Conservation (phyloP, 2,113 vertebrate genomes). For the Ornithorhynchus anatinus region DNA sequence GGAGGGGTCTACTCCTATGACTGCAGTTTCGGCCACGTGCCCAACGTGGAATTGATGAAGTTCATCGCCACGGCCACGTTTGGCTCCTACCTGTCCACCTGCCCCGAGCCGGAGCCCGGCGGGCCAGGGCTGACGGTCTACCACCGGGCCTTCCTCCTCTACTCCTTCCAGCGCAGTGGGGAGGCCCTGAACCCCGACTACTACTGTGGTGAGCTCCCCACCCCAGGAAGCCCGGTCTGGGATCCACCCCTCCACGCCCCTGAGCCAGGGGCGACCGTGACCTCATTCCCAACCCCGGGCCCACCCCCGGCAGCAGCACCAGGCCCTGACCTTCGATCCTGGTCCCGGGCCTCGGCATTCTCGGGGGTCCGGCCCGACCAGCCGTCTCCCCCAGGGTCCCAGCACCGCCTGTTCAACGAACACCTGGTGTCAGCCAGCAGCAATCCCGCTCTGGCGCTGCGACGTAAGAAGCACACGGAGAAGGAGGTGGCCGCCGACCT, state of each 20-base stretch:
- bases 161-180: conserved; percentile 91
- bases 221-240: too few species aligned
- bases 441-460: conserved; percentile 90
- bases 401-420: conserved; percentile 95
- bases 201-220: conserved; percentile 82
- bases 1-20: conserved; percentile 95
- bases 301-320: too few species aligned
- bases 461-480: conserved; percentile 95
- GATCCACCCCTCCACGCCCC: too few species aligned
- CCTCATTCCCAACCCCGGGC: neutral
- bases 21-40: conserved; percentile 96
- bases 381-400: conserved; percentile 76
- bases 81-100: conserved; percentile 91
- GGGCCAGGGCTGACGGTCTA: conserved; percentile 88
- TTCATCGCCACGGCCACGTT: conserved; percentile 97
- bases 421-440: conserved; percentile 94
- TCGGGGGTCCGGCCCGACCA: too few species aligned
- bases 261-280: neutral
- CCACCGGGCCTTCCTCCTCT: conserved; percentile 93
- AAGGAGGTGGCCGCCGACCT: conserved; percentile 94
- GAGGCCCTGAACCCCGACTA: conserved; percentile 93
- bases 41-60: conserved; percentile 98
- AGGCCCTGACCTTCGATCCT: too few species aligned
- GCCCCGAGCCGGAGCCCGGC: conserved; percentile 81
- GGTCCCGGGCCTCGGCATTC: too few species aligned